A percentile compares a stretch with the other conserved stretches of the same genome.
Conservation (phyloP, 2,797 vertebrate species). For the Eupleurogrammus muticus region DNA sequence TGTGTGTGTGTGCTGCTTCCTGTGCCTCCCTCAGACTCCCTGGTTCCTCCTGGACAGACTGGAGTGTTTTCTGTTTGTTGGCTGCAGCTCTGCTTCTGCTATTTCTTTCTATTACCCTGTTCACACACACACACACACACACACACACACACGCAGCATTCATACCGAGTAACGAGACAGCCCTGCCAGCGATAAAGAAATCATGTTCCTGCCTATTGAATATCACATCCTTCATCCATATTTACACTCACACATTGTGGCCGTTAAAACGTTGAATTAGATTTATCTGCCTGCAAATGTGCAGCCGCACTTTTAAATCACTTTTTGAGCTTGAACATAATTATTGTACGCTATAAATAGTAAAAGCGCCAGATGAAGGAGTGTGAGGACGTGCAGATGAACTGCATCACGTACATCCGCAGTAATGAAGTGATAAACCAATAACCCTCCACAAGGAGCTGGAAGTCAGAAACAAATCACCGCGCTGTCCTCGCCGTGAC, state of each 20-base stretch:
- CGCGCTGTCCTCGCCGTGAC: constrained; percentile 44
- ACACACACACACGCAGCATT: constrained; percentile 38
- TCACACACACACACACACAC: no score
- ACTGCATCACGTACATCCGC: constrained; percentile 32
- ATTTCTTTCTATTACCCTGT: no score
- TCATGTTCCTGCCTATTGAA: background rate
- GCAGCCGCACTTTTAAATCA: constrained; percentile 7
- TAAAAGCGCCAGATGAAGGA: constrained; percentile 8
- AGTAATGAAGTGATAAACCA: constrained; percentile 23
- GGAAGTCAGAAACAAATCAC: constrained; percentile 57
- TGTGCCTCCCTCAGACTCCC: constrained; percentile 70
- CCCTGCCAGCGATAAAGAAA: constrained; percentile 19
- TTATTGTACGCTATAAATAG: constrained; percentile 4
- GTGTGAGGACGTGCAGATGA: constrained; percentile 3
- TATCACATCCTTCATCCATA: background rate
- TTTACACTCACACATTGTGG: background rate
- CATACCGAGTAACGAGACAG: constrained; percentile 22
- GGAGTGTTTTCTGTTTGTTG: constrained; percentile 76
- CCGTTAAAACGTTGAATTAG: background rate
- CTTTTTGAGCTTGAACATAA: constrained; percentile 8
- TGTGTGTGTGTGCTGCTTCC: constrained; percentile 66
- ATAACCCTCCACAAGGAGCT: constrained; percentile 31
- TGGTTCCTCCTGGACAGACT: constrained; percentile 73
- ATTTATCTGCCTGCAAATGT: constrained; percentile 40
- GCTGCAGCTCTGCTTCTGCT: no score